Conservation (phyloP, 2,888 invertebrate species). For the Isoperla grammatica region DNA sequence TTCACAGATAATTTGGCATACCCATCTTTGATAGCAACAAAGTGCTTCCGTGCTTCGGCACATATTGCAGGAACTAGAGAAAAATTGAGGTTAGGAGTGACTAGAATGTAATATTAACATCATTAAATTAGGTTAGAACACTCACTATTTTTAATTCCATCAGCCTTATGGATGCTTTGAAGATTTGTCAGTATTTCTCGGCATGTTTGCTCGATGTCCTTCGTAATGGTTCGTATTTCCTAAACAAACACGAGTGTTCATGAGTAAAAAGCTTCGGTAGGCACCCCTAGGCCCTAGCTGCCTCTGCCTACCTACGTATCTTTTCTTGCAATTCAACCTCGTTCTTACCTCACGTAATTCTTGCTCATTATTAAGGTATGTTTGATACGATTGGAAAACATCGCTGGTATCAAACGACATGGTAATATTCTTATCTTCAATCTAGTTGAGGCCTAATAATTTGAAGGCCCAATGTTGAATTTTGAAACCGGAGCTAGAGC, state of each 20-base stretch:
- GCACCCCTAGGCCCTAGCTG: not conserved
- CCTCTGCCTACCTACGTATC: no score
- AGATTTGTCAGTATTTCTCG: constrained; percentile 73
- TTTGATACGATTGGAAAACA: constrained; percentile 71
- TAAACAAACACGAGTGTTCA: constrained; percentile 37
- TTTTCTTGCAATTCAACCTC: no score
- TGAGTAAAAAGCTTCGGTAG: not conserved
- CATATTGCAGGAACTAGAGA: constrained; percentile 57
- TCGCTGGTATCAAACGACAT: constrained; percentile 51
- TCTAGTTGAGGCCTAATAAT: not conserved
- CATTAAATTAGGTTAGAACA: constrained; percentile 30
- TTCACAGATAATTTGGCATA: constrained; percentile 59
- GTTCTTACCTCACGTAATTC: constrained; percentile 66
- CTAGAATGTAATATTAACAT: constrained; percentile 22
- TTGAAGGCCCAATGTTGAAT: not conserved
- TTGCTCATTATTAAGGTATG: constrained; percentile 70
- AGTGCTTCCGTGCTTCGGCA: constrained; percentile 55
- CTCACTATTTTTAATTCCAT: constrained; percentile 61
- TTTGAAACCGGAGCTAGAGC: not conserved
- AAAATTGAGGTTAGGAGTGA: constrained; percentile 27
- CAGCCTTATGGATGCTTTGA: constrained; percentile 73
- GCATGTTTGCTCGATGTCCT: constrained; percentile 70
- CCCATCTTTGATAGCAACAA: constrained; percentile 58
- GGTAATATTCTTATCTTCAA: constrained; percentile 28
- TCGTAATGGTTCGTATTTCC: constrained; percentile 64